Evolutionary conservation across 1,140 invertebrate genomes (phyloP), one percentile per base, ranked within the genome.

Genomic region (Drosophila triauraria): DNA sequence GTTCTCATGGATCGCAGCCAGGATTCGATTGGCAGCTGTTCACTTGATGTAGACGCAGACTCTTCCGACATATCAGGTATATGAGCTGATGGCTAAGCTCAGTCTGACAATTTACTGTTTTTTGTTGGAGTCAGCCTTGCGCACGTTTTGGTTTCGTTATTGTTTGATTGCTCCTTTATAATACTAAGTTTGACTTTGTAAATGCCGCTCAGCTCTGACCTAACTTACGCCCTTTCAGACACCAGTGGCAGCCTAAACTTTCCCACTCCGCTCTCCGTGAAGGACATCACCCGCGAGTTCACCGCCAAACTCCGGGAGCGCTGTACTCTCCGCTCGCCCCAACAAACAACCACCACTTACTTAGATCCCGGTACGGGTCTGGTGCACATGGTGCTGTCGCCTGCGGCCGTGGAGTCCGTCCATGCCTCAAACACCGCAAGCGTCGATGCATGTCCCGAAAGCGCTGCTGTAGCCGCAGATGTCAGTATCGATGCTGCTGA

Each of bases 11-110:
- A 96, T 93, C 94, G 94, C 80, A 95, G 95, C 13, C 94, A 95
- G 81, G 95, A 96, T 82, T 96, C 95, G 4, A 97, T 97, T 75
- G 96, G 96, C 68, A 96, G 96, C 93, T 97, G 96, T 93, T 97
- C 96, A 35, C 93, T 97, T 80, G 96, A 97, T 93, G 95, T 96
- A 91, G 96, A 97, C 87, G 95, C 95, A 40, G 95, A 95, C 92
- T 95, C 95, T 74, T 96, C 96, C 86, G 96, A 97, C 91, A 95
- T 95, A 93, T 96, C 96, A 96, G 96, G 96, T 96, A 95, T 23
- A 27, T 71, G 17, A 35, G 35, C 32, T 54, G 47, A 35, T 60
- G 23, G 48, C 46, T 44, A 42, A 38, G 46, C 40, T 51, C 20
- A 48, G 46, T 57, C 60, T 80, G 64, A 63, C 42, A 42, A 59